These are phyloP conservation scores for Halocynthia aurantium DNA, from an alignment of 23 tunicate genomes.

Conservation along the genomic window DNA sequence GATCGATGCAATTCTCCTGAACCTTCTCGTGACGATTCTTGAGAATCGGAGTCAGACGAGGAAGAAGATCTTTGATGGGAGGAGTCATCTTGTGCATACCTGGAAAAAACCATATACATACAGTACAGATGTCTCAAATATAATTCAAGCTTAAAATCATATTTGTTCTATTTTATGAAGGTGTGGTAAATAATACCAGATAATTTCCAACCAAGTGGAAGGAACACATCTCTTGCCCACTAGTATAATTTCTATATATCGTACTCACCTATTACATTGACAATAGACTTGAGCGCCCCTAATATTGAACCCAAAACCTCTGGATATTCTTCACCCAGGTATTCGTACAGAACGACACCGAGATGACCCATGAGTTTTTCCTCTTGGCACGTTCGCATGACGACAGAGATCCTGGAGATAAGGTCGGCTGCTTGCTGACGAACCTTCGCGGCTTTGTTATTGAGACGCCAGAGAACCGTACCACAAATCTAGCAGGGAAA, in stretches of 20 bases:
- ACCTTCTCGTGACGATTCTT: conserved; percentile 99
- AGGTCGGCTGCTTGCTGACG: conserved; percentile 99
- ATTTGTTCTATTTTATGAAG: no score
- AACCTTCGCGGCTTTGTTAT: conserved; percentile 99
- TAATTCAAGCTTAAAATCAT: no score
- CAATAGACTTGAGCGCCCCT: conserved; percentile 97
- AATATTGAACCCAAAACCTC: conserved; percentile 98
- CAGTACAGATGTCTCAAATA: no score
- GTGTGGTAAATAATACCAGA: no score
- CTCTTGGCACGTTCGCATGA: conserved; percentile 98
- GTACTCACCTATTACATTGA: conserved; percentile 92
- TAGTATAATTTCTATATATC: no score
- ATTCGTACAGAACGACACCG: conserved; percentile 98
- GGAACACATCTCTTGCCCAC: no score
- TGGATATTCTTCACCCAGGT: conserved; percentile 99
- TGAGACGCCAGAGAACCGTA: conserved; percentile 97
- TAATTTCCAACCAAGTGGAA: no score
- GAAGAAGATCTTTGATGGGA: conserved; percentile 96
- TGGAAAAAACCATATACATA: not conserved
- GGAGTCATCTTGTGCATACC: conserved; percentile 99
- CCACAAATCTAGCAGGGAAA: conserved; percentile 98
- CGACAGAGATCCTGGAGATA: conserved; percentile 89
- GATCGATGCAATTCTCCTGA: conserved; percentile 99
- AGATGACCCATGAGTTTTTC: conserved; percentile 99
- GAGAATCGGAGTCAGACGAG: conserved; percentile 96